These are phyloP conservation scores for Saxicola maurus DNA, from an alignment of 2,797 vertebrate genomes.

Conservation along the genomic window DNA sequence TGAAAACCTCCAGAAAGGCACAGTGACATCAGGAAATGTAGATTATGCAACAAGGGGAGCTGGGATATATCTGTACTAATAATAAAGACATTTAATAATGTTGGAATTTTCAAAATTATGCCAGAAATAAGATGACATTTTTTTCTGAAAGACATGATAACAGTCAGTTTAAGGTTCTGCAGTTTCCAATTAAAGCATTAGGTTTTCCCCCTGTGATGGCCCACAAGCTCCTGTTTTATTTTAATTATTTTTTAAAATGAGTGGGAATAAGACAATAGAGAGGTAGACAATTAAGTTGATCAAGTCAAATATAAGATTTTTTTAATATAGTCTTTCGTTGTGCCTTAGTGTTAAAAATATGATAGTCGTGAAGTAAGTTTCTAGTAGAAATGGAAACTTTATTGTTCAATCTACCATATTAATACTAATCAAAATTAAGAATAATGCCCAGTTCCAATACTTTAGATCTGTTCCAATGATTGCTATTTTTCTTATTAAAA, in stretches of 20 bases:
- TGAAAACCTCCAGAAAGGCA: accelerated
- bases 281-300: not conserved
- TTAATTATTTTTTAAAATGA: not conserved
- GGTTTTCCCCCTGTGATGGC: not conserved
- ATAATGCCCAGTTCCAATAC: not conserved
- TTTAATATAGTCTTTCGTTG: not conserved
- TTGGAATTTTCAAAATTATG: not conserved
- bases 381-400: not conserved
- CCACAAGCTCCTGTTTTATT: not conserved
- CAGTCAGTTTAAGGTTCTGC: not conserved
- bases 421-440: not conserved
- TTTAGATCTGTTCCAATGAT: not conserved
- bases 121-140: not conserved
- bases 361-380: not conserved
- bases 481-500: not conserved
- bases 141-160: not conserved
- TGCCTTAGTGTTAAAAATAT: not conserved
- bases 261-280: not conserved
- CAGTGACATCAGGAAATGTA: not conserved
- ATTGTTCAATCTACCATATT: not conserved
- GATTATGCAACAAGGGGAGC: accelerated
- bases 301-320: not conserved
- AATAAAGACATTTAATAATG: not conserved
- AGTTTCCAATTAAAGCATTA: not conserved
- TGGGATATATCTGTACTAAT: not conserved